phyloP scores from a whole-genome alignment of 2,888 invertebrate genomes.

The Tridacna gigas region DNA sequence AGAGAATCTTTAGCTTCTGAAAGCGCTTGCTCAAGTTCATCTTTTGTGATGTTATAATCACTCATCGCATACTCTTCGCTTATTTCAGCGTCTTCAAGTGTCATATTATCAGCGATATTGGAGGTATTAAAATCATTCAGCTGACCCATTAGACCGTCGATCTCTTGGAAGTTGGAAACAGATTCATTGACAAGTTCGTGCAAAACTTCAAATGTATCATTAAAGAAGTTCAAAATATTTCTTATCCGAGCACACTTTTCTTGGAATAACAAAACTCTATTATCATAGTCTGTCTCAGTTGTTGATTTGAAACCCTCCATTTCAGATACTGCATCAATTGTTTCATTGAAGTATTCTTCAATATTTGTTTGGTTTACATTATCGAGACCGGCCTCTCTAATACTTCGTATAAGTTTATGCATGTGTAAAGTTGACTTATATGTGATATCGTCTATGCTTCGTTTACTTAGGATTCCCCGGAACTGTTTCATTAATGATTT shows the following conservation, averaged over 20 bases:
- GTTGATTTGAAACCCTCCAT: not conserved
- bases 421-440: not conserved
- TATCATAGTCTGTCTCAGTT: conserved; percentile 19
- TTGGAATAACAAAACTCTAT: conserved; percentile 34
- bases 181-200: conserved; percentile 37
- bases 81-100: conserved; percentile 32
- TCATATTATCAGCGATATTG: conserved; percentile 9
- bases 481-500: conserved; percentile 29
- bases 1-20: conserved; percentile 23
- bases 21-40: conserved; percentile 32
- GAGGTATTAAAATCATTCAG: conserved; percentile 1
- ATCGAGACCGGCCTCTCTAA: conserved; percentile 5
- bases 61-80: conserved; percentile 25
- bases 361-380: not conserved
- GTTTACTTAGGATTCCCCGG: not conserved
- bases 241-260: conserved; percentile 40
- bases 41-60: conserved; percentile 47
- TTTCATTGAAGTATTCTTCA: conserved; percentile 5
- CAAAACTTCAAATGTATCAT: conserved; percentile 20
- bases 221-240: conserved; percentile 22
- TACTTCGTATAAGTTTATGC: conserved; percentile 1
- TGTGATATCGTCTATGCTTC: conserved; percentile 23
- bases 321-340: not conserved
- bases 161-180: conserved; percentile 12
- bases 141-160: not conserved